Evolutionary conservation across 1,140 invertebrate genomes (phyloP), one percentile per base, ranked within the genome.

Genomic region (Euwallacea fornicatus): DNA sequence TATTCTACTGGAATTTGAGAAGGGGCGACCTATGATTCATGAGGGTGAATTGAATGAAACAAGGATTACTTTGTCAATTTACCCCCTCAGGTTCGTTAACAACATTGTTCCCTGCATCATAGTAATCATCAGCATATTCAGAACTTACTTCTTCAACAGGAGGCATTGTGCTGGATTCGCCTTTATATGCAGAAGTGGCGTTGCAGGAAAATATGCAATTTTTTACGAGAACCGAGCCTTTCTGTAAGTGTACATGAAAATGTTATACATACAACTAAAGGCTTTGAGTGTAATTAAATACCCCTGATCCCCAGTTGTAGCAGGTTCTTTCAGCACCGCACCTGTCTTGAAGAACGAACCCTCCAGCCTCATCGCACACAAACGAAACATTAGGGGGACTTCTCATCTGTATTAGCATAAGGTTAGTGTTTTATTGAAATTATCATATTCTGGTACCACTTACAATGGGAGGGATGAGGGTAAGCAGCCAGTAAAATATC

Each of bases 331-430:
- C 85, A 50, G 85, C 84, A 7, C 83, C 83, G 76, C 90, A 91
- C 21, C 87, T 84, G 75, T 92, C 87, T 80, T 91, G 90, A 76
- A 88, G 85, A 10, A 93, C 83, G 46, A 85, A 84, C 2, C 88
- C 89, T 2, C 88, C 88, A 11, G 84, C 79, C 41, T 81, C 80
- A 75, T 90, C 86, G 78, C 91, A 92, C 66, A 86, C 86, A 76
- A 92, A 92, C 74, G 86, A 86, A 0, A 91, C 86, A 66, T 76
- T 75, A 6, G 84, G 80, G 7, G 89, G 88, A 56, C 83, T 83
- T 11, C 84, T 82, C 10, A 85, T 85, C 76, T 86, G 80, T 0
- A 81, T 75, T 69, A 61, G 21, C 42, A 16, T 46, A 56, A 8
- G 21, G n/a, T 53, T 46, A 50, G 46, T 50, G 13, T 13, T n/a